Evolutionary conservation across 2,113 vertebrate species (phyloP), one percentile per base, ranked within the genome.

Genomic region (Bombycilla garrulus): DNA sequence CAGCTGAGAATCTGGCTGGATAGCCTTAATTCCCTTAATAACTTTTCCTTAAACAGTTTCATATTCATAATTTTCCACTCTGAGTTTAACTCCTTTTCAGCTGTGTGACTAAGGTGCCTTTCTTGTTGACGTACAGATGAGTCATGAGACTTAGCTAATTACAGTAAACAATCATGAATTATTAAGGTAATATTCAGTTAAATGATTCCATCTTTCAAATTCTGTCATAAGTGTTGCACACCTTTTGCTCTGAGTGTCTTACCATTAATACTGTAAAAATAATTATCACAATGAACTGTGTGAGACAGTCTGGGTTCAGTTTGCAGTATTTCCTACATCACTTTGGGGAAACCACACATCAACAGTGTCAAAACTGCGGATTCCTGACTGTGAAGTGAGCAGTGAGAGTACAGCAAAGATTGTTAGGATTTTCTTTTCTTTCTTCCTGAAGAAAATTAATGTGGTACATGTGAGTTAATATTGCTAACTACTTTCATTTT

Each of bases 1-100:
- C 89, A 96, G 73, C 95, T 95, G 91, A 64, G 83, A 83, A 91
- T 92, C 70, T 84, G 65, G 2, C 48, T 71, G 83, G 60, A 48
- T 48, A 81, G 5, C 40, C 40, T 61, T 51, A 88, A 88, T 90
- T 91, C 50, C 29, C 8, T 36, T 54, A 74, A 78, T 74, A 72
- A 48, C 69, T 87, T 88, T 86, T 84, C 85, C 48, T 88, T 58
- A 64, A 73, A 33, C 50, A 54, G 29, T 86, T 86, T 53, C 31
- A 40, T 66, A 42, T 50, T n/a, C 48, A 58, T 45, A 0, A 36
- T 76, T 72, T 94, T 87, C 42, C 33, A 29, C 22, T 81, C 78
- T 36, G 25, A 62, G 15, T 66, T 88, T 51, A 73, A 70, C 25
- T 76, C n/a, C 61, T 88, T 77, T 84, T 76, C 92, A 89, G 36